phyloP scores from a whole-genome alignment of 2,888 invertebrate species.

The Ophion ventricosus region DNA sequence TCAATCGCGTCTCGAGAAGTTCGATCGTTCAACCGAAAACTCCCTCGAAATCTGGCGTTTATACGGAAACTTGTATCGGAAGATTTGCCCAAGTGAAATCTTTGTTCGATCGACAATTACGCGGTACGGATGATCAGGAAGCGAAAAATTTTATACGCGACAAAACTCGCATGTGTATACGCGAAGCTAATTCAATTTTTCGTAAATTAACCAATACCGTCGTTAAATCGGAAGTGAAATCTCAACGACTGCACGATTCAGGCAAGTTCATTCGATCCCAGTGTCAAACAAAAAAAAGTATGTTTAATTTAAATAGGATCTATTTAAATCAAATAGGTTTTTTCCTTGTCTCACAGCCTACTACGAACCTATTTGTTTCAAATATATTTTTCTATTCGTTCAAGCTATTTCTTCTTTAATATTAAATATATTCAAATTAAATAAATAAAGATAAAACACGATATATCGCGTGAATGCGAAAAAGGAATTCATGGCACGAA shows the following conservation, averaged over 20 bases:
- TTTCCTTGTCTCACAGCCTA: no score
- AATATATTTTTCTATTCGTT: no score
- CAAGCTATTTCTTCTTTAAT: no score
- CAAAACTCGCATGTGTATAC: neutral
- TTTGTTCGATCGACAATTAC: slow-evolving; percentile 61
- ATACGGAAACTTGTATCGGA: slow-evolving; percentile 58
- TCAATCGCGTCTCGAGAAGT: slow-evolving; percentile 67
- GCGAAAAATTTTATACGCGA: neutral
- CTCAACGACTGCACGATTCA: slow-evolving; percentile 28
- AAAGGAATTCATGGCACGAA: no score
- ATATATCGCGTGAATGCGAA: no score
- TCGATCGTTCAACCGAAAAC: slow-evolving; percentile 55
- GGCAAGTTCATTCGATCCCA: slow-evolving; percentile 26
- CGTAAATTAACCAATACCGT: slow-evolving; percentile 10
- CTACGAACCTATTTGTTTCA: no score
- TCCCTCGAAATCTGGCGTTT: slow-evolving; percentile 64
- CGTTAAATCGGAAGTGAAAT: slow-evolving; percentile 1
- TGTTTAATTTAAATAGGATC: no score
- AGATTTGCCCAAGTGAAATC: slow-evolving; percentile 67
- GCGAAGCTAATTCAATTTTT: slow-evolving; percentile 8
- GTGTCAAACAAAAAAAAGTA: no score
- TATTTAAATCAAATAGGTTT: no score
- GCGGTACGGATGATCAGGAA: neutral
- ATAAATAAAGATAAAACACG: no score
- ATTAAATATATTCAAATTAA: no score